Evolutionary conservation across 2,113 vertebrate genomes (phyloP).

Genomic region (Salvelinus fontinalis): DNA sequence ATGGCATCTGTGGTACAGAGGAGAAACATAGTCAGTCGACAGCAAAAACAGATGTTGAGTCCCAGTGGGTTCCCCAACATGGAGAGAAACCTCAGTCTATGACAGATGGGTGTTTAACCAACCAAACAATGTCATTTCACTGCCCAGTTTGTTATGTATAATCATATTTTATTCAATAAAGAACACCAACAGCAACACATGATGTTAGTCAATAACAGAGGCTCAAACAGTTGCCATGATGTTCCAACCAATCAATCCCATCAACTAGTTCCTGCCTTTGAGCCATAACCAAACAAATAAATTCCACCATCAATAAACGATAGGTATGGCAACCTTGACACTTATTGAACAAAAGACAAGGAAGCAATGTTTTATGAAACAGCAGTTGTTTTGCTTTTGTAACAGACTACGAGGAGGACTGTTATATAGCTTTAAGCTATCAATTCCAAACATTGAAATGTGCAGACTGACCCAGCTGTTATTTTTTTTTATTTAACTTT

Average conservation of each 20-base stretch:
- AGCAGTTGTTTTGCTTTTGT: background rate
- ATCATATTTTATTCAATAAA: no score
- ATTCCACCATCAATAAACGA: background rate
- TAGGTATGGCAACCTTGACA: background rate
- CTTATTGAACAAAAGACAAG: background rate
- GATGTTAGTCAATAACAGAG: no score
- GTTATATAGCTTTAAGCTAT: constrained; percentile 8
- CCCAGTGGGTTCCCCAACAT: background rate
- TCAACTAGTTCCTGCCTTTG: no score
- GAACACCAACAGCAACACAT: no score
- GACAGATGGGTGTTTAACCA: background rate
- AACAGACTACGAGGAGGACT: background rate
- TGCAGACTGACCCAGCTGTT: no score
- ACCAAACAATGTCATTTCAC: background rate
- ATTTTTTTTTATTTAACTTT: no score
- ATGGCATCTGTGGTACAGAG: background rate
- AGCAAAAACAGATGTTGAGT: background rate
- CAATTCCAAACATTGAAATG: no score
- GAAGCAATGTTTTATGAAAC: background rate
- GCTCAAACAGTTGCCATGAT: no score
- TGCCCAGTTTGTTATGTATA: no score
- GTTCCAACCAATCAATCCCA: no score
- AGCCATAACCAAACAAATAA: no score
- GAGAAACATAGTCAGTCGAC: background rate
- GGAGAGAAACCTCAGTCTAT: background rate